These are phyloP conservation scores for Drosophila vallismaia DNA, from an alignment of 2,888 invertebrate species.

Conservation along the genomic window DNA sequence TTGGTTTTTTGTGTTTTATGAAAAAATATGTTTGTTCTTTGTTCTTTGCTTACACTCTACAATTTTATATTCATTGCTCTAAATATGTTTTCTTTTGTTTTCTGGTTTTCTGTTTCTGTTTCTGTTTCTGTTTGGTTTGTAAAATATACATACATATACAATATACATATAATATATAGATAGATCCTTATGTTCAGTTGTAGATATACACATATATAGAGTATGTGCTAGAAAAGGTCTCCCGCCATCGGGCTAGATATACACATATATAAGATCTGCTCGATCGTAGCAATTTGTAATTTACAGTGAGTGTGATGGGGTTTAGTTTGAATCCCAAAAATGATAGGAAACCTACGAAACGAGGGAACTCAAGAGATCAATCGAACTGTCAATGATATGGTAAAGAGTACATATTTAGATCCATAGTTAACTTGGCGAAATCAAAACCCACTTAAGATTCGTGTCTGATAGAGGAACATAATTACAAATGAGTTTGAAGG, in stretches of 20 bases:
- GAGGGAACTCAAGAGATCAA: conserved; percentile 41
- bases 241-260: conserved; percentile 69
- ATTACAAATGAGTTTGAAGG: conserved; percentile 78
- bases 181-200: conserved; percentile 52
- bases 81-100: conserved; percentile 42
- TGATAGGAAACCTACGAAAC: conserved; percentile 42
- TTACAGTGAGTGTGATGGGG: conserved; percentile 32
- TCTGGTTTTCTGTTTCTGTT: conserved; percentile 24
- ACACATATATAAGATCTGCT: conserved; percentile 33
- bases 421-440: conserved; percentile 44
- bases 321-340: conserved; percentile 2
- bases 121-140: conserved; percentile 53
- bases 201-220: conserved; percentile 43
- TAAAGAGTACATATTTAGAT: conserved; percentile 57
- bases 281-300: conserved; percentile 43
- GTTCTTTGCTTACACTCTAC: conserved; percentile 58
- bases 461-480: conserved; percentile 78
- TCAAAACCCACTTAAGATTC: conserved; percentile 30
- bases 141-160: conserved; percentile 75
- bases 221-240: conserved; percentile 44
- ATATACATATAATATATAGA: conserved; percentile 62
- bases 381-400: conserved; percentile 73
- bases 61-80: conserved; percentile 52
- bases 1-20: conserved; percentile 56
- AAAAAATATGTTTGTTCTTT: conserved; percentile 73